Percentiles rank a stretch among this genome's conserved stretches.
phyloP scores from a whole-genome alignment of 92 coral and sea anemone species.

The Zoanthus sansibaricus region DNA sequence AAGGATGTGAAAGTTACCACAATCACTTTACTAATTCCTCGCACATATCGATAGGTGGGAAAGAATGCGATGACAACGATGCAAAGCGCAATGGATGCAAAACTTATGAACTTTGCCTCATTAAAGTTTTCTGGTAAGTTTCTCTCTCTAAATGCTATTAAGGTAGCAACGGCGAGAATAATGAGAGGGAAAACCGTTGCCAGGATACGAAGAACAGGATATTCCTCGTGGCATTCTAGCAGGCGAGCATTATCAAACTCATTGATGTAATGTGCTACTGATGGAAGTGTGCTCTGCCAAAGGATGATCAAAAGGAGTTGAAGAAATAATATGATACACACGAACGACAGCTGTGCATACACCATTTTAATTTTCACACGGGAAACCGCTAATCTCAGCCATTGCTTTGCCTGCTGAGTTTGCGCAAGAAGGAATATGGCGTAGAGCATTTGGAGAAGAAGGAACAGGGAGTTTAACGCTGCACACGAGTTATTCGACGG shows the following conservation, averaged over 20 bases:
- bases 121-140: slow-evolving; percentile 79
- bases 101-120: slow-evolving; percentile 93
- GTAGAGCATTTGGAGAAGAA: slow-evolving; percentile 58
- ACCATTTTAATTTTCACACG: slow-evolving; percentile 47
- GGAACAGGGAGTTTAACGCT: slow-evolving; percentile 56
- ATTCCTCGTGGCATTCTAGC: slow-evolving; percentile 78
- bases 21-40: slow-evolving; percentile 81
- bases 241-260: slow-evolving; percentile 76
- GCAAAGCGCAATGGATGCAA: slow-evolving; percentile 89
- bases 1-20: slow-evolving; percentile 83
- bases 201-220: slow-evolving; percentile 70
- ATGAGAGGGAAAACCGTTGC: slow-evolving; percentile 73
- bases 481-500: slow-evolving; percentile 76
- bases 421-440: slow-evolving; percentile 79
- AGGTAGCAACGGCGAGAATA: slow-evolving; percentile 80
- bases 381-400: slow-evolving; percentile 70
- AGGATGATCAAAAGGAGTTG: slow-evolving; percentile 74
- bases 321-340: slow-evolving; percentile 59
- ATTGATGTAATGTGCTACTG: slow-evolving; percentile 68
- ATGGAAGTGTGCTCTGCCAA: slow-evolving; percentile 70
- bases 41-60: slow-evolving; percentile 93
- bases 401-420: slow-evolving; percentile 70
- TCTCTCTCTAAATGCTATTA: slow-evolving; percentile 85
- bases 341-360: slow-evolving; percentile 55
- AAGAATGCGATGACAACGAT: slow-evolving; percentile 89